Conservation (phyloP, 2,113 vertebrate genomes). For the Pipa parva region DNA sequence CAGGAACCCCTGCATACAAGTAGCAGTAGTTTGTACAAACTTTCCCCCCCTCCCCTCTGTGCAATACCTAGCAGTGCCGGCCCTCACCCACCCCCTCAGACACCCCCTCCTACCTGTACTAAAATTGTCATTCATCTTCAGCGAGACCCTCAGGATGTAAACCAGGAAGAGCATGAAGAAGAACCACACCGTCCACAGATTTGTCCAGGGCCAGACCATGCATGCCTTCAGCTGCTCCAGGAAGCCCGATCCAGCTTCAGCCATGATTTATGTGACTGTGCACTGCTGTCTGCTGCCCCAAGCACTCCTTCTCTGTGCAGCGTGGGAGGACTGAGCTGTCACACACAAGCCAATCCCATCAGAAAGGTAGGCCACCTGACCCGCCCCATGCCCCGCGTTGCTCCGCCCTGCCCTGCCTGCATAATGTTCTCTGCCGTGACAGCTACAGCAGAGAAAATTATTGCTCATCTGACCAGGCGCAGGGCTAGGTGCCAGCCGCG, state of each 20-base stretch:
- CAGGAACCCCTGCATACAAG: background rate
- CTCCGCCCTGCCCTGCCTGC: too few relatives aligned
- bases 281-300: constrained; percentile 50
- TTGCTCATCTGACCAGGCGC: too few relatives aligned
- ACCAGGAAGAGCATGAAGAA: constrained; percentile 75
- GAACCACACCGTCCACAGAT: constrained; percentile 70
- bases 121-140: constrained; percentile 67
- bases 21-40: constrained; percentile 28
- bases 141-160: constrained; percentile 66
- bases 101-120: constrained; percentile 64
- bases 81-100: too few relatives aligned
- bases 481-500: too few relatives aligned
- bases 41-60: constrained; percentile 22
- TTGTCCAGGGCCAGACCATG: constrained; percentile 70
- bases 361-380: constrained; percentile 1
- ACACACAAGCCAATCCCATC: background rate
- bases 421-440: too few relatives aligned
- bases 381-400: too few relatives aligned
- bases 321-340: background rate
- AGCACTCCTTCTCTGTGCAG: constrained; percentile 39
- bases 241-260: constrained; percentile 66
- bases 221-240: constrained; percentile 72
- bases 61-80: constrained; percentile 21
- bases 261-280: constrained; percentile 60
- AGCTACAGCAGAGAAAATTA: too few relatives aligned